Base-by-base conservation (phyloP, 35 echinoderm and acorn worm species). In the Anneissia japonica region DNA sequence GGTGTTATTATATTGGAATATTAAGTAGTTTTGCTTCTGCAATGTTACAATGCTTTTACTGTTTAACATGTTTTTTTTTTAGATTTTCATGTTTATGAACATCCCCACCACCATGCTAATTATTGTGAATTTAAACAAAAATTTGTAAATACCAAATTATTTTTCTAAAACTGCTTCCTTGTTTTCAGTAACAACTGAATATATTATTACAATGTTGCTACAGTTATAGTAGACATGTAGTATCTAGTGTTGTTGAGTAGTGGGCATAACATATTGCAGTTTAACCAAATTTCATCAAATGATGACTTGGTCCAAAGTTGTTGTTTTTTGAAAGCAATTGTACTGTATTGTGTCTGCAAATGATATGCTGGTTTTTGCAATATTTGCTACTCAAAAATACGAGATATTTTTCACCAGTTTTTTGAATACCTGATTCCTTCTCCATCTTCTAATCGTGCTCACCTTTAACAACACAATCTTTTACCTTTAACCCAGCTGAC, bases 401-500 rank as follows among this genome's bases (percentile, higher is more conserved):
- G 26, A 64, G 40, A 43, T 43, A 64, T 64, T 64, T 9, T 26
- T 23, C 51, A 45, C 16, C 21, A 64, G 21, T 64, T 64, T 19
- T 23, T 64, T 26, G 51, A 9, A 64, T 19, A 9, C 51, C 51
- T 64, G 51, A 12, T 64, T 64, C 51, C 21, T 64, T 64, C 51
- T 23, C 26, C 51, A 64, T 64, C 51, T 64, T 64, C 51, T 64
- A 64, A 64, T 64, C 21, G 19, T 64, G 51, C 51, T 16, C 51
- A 9, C 38, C 32, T 73, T 37, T 84, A 73, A 74, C 55, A 51
- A 73, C 73, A 73, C 73, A 55, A 36, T 87, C 38, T 79, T 87
- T 79, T 72, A 85, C 84, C 74, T 87, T 77, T 87, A 76, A 80
- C 86, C 86, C 41, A 46, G 46, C 43, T 86, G 36, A 79, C 89